A percentile compares a stretch with the other conserved stretches of the same genome.
Evolutionary conservation across 2,888 invertebrate species (phyloP).

Genomic region (Dryadula phaetusa): DNA sequence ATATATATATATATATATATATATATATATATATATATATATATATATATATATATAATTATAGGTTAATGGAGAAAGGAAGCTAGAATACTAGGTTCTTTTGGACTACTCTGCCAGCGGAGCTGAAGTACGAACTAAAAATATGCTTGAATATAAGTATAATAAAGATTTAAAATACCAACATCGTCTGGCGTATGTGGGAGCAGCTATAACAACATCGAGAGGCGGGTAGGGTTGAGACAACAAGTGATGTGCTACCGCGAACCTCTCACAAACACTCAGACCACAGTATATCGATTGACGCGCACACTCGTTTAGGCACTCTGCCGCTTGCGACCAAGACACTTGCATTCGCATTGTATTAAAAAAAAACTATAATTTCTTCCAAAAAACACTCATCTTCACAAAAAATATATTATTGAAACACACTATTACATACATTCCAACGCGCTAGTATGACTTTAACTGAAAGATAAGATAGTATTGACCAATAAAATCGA

Average conservation of each 20-base stretch:
- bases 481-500: constrained; percentile 62
- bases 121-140: too few relatives aligned
- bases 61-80: too few relatives aligned
- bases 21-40: too few relatives aligned
- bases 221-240: constrained; percentile 68
- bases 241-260: constrained; percentile 61
- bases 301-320: constrained; percentile 67
- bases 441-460: constrained; percentile 53
- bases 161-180: constrained; percentile 53
- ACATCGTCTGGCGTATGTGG: constrained; percentile 64
- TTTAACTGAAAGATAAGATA: constrained; percentile 54
- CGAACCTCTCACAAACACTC: constrained; percentile 62
- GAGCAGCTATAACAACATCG: constrained; percentile 71
- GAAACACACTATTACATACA: constrained; percentile 43
- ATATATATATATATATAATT: too few relatives aligned
- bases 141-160: too few relatives aligned
- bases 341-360: constrained; percentile 62
- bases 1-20: too few relatives aligned
- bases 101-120: too few relatives aligned
- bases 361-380: constrained; percentile 35
- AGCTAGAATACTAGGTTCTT: too few relatives aligned
- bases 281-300: constrained; percentile 66
- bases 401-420: constrained; percentile 15
- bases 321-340: constrained; percentile 64
- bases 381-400: constrained; percentile 26